A percentile compares a stretch with the other conserved stretches of the same genome.
Evolutionary conservation across 2,888 invertebrate genomes (phyloP).

Genomic region (Aphodius sticticus): DNA sequence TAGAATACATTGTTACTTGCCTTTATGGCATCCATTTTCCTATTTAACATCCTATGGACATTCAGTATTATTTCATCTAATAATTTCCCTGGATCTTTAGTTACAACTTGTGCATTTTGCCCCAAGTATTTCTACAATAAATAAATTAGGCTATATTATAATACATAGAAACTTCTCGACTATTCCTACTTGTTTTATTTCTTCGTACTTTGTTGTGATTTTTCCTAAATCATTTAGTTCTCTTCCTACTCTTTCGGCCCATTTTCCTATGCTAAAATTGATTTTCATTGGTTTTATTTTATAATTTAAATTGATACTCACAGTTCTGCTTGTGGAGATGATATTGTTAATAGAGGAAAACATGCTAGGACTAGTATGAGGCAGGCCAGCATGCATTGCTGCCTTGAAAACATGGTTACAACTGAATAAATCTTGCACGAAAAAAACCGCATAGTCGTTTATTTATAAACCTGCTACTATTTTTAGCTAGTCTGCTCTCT

Average conservation of each 20-base stretch:
- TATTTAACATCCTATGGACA: conserved; percentile 84
- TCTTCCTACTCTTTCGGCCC: conserved; percentile 81
- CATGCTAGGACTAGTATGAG: background rate
- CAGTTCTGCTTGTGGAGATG: conserved; percentile 11
- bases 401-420: background rate
- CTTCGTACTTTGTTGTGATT: conserved; percentile 78
- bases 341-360: background rate
- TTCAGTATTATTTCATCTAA: conserved; percentile 82
- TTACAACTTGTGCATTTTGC: conserved; percentile 79
- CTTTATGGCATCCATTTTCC: conserved; percentile 90
- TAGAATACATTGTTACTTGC: conserved; percentile 54
- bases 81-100: conserved; percentile 81
- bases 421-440: background rate
- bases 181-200: conserved; percentile 75
- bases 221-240: conserved; percentile 82
- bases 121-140: conserved; percentile 76
- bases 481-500: background rate
- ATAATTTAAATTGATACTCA: background rate
- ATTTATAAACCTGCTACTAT: background rate
- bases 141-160: conserved; percentile 38
- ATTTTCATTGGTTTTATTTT: conserved; percentile 6
- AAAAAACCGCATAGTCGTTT: background rate
- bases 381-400: background rate
- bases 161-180: conserved; percentile 14
- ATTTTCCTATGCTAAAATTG: conserved; percentile 73